Base-by-base conservation (phyloP, 2,888 invertebrate genomes). In the Hetaerina titia region DNA sequence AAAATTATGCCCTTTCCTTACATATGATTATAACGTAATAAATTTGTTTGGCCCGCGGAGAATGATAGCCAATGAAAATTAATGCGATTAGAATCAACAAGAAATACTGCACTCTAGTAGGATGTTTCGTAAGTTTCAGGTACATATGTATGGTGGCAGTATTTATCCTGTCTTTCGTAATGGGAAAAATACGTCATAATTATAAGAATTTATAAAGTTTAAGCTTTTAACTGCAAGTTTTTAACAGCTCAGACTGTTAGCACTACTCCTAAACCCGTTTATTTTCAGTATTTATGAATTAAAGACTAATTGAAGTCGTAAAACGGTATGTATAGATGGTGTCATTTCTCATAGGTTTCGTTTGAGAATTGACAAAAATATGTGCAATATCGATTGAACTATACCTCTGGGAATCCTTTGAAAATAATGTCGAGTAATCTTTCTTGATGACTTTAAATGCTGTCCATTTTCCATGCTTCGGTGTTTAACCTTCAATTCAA, bases 71-170 rank as follows among this genome's bases (percentile, higher is more conserved):
- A 92, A 92, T 92, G 92, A 56, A 64, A 74, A 11, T 11, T 69
- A 92, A 92, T 74, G n/a, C 56, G 92, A 92, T 92, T 92, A 92
- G 56, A 69, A 92, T 92, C 56, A 69, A 69, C 92, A 92, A 74
- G 64, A 92, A 92, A 64, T 92, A 69, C 92, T 92, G 92, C 92
- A 92, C 92, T 74, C 92, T 92, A 57, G 92, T 92, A 92, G 92
- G 56, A 56, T 92, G 69, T 92, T 69, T 45, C n/a, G 56, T 8
- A 92, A 92, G 92, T 74, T 69, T 45, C 45, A 92, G 56, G 69
- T 69, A 92, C 74, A 92, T 92, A 92, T 92, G 92, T 92, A 69
- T 92, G 92, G 92, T 92, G 92, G 92, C 92, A 92, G 92, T 92
- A 92, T 92, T 92, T 92, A 92, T n/a, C 63, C 69, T 92, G 69